Base-by-base conservation (phyloP, 2,888 invertebrate genomes). In the Bembecia ichneumoniformis region DNA sequence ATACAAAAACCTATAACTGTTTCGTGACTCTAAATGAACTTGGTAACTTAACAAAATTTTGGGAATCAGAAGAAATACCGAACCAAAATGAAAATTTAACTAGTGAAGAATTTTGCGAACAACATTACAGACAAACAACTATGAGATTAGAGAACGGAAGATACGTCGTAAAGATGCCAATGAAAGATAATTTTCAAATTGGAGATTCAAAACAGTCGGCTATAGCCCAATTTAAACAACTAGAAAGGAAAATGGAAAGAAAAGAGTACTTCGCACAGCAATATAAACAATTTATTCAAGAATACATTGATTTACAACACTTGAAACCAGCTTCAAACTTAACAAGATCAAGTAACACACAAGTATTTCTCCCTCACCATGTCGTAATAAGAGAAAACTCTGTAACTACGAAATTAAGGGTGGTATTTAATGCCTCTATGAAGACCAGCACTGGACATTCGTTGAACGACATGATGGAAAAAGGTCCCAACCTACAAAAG, bases 31-130 rank as follows among this genome's bases (percentile, higher is more conserved):
- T 48, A 5, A 48, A 48, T 20, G 35, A 51, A 43, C 17, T 48
- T 2, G 43, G 36, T 0, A 46, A 48, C 0, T 3, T 51, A 0
- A 2, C 35, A 5, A n/a, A 11, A 10, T 51, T 43, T 17, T 51
- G 51, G 51, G 48, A 46, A 17, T 20, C 11, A 1, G 51, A 51
- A 43, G 48, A 51, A 15, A 48, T 51, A 9, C 10, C 16, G 3
- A 11, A 44, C 5, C 3, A 15, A 4, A 3, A n/a, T 1, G 11
- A n/a, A 16, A 15, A 3, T 35, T 9, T 35, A 9, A 9, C 35
- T 35, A 10, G 10, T 7, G 35, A 35, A 35, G 35, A 35, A 9
- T 35, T 9, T 35, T 35, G 35, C 35, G 10, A 9, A 35, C 35
- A 35, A 10, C 35, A 35, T 9, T 35, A 35, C 35, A 35, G 10